Evolutionary conservation across 30 jellyfish, hydroid and myxozoan species (phyloP).

Genomic region (Phacellophora camtschatica): DNA sequence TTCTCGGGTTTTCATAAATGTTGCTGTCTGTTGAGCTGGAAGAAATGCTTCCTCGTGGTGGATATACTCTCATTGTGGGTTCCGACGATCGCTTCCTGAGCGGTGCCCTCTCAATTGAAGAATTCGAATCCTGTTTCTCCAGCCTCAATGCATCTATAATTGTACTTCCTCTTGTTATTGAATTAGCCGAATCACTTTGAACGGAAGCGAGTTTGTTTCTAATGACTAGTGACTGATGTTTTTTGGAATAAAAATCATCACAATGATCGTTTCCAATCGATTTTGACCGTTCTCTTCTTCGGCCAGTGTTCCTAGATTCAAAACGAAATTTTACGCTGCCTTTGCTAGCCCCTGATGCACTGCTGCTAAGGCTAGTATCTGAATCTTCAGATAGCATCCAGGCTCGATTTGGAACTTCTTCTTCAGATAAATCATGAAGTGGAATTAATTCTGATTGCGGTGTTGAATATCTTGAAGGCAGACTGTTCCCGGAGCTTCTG

Average conservation of each 20-base stretch:
- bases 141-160: constrained; percentile 61
- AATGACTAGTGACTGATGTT: constrained; percentile 31
- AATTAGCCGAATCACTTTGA: constrained; percentile 21
- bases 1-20: constrained; percentile 29
- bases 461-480: not conserved
- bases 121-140: constrained; percentile 40
- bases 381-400: constrained; percentile 66
- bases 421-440: constrained; percentile 48
- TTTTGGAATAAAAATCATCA: constrained; percentile 44
- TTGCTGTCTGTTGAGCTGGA: constrained; percentile 58
- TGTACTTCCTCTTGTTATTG: constrained; percentile 63
- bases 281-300: not conserved
- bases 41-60: constrained; percentile 33
- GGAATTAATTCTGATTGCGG: constrained; percentile 33
- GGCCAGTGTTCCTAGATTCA: not conserved
- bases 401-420: constrained; percentile 28
- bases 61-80: constrained; percentile 1
- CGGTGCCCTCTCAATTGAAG: constrained; percentile 31
- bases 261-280: not conserved
- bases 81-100: not conserved
- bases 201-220: constrained; percentile 48
- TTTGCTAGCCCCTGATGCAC: constrained; percentile 52
- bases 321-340: constrained; percentile 50
- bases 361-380: constrained; percentile 62
- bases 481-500: not conserved